Base-by-base conservation (phyloP, 1,140 invertebrate genomes). In the Drosophila pectinifera region DNA sequence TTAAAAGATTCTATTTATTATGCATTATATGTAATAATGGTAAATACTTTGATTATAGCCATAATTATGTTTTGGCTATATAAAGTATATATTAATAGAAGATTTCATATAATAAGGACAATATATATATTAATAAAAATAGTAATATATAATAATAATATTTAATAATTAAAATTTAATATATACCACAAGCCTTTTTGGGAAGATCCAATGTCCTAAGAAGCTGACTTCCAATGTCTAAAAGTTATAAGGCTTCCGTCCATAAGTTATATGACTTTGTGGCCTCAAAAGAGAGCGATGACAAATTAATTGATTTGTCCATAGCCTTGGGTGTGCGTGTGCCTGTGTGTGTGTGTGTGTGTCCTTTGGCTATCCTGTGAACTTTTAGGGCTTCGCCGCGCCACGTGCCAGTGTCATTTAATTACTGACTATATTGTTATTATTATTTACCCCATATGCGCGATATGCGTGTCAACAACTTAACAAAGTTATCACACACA, bases 391-490 rank as follows among this genome's bases (percentile, higher is more conserved):
- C 51, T 65, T 56, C 73, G 42, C 46, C 28, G 42, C 16, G 82
- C 18, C 83, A 86, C 82, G 82, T 83, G 82, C 34, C 79, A 39
- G 34, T 45, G 65, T 73, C 77, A 82, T 88, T 86, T 86, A 86
- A 86, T 86, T 86, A 86, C 83, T 81, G 78, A 78, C 74, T 73
- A 81, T 88, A 88, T 86, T 86, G 83, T 73, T 73, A 73, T 73
- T 73, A 73, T 73, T 59, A 59, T 53, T 72, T 73, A 43, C 24
- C 45, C 51, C 45, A 49, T 39, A 63, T 42, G 39, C 28, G 39
- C 39, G 55, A 36, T 46, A 57, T 70, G 67, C 67, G 67, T 70
- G 79, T 76, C 78, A 82, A 86, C 82, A 86, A 88, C 83, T 88
- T 88, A 76, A 86, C 82, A 62, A 82, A 88, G 65, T 86, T 86